phyloP scores from a whole-genome alignment of 2,888 invertebrate genomes.

The Sinodicranocentrus sp. region DNA sequence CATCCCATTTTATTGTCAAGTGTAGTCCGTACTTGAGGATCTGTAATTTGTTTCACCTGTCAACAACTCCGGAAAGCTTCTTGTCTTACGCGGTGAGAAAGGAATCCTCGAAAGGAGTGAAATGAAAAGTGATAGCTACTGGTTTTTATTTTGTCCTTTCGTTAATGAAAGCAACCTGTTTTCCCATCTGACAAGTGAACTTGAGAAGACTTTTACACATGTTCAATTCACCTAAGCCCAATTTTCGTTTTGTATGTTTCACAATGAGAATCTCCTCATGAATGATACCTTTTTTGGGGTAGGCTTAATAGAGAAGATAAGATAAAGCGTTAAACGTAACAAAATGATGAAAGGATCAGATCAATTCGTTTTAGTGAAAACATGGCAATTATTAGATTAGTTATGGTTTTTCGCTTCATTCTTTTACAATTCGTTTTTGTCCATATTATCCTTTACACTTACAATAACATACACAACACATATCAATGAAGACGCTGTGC shows the following conservation, averaged over 20 bases:
- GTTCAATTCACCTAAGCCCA: no score
- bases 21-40: constrained; percentile 32
- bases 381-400: constrained; percentile 60
- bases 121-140: no score
- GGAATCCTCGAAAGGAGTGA: no score
- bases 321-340: background rate
- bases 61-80: constrained; percentile 49
- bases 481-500: no score
- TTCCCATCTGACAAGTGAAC: no score
- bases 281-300: constrained; percentile 7
- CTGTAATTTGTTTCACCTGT: constrained; percentile 65
- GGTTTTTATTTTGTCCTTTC: no score
- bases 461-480: no score
- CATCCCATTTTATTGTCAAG: constrained; percentile 28
- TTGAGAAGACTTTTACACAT: no score
- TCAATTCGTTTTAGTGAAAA: constrained; percentile 55
- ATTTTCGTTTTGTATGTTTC: no score
- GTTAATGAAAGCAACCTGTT: no score
- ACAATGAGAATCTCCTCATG: no score
- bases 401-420: constrained; percentile 61
- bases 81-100: constrained; percentile 46
- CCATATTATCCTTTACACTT: no score
- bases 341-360: constrained; percentile 24
- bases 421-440: background rate
- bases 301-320: background rate